phyloP scores from a whole-genome alignment of 2,888 invertebrate species.

The Dysmachus trigonus region DNA sequence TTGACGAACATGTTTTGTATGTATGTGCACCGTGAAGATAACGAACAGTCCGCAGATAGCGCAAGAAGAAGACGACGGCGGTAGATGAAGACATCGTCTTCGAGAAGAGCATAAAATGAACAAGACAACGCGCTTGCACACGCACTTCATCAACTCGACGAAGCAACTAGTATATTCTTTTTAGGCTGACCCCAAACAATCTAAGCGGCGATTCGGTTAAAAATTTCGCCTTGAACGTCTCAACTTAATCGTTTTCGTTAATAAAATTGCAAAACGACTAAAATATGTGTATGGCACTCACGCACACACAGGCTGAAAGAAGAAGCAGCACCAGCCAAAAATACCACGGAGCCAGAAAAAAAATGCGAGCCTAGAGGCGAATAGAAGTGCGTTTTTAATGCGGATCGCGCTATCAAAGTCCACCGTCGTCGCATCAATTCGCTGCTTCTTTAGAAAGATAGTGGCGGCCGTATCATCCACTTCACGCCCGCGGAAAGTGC shows the following conservation, averaged over 20 bases:
- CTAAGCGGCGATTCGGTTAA: conserved; percentile 41
- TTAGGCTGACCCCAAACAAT: not conserved
- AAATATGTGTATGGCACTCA: not conserved
- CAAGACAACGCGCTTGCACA: not conserved
- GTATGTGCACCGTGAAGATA: not conserved
- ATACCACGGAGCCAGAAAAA: not conserved
- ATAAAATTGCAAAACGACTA: conserved; percentile 31
- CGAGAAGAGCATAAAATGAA: not conserved
- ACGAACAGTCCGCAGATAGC: not conserved
- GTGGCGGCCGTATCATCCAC: not conserved
- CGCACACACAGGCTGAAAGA: not conserved
- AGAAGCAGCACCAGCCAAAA: not conserved
- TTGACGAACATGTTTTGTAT: not conserved
- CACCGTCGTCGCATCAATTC: not conserved
- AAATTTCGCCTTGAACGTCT: conserved; percentile 49
- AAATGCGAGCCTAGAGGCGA: not conserved
- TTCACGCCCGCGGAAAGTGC: not conserved
- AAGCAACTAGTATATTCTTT: not conserved
- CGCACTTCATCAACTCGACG: not conserved
- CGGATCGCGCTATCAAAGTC: conserved; percentile 12
- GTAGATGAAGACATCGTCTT: not conserved
- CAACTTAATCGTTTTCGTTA: conserved; percentile 46
- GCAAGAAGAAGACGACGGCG: not conserved
- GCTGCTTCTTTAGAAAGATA: not conserved
- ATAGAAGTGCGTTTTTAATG: conserved; percentile 27